A percentile compares a stretch with the other conserved stretches of the same genome.
Conservation (phyloP, 2,888 invertebrate species). For the Sepiola atlantica region DNA sequence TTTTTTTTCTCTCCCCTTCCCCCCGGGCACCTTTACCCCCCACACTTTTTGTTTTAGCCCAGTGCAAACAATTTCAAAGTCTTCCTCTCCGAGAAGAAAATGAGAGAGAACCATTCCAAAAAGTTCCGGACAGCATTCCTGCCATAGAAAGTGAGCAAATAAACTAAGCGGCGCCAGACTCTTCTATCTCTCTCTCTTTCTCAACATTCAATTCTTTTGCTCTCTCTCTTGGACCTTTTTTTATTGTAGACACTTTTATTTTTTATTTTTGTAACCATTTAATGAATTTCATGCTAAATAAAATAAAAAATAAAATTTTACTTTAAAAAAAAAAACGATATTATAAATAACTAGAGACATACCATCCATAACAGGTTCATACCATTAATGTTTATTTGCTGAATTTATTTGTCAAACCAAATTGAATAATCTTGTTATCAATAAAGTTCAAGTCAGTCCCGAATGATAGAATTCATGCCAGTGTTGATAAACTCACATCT, state of each 20-base stretch:
- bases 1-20: not conserved
- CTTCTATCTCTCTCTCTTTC: not conserved
- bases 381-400: too few species aligned
- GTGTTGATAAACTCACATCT: too few species aligned
- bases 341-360: too few species aligned
- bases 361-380: too few species aligned
- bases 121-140: slow-evolving; percentile 10
- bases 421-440: too few species aligned
- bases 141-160: slow-evolving; percentile 8
- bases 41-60: not conserved
- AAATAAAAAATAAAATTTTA: too few species aligned
- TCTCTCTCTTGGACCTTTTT: not conserved
- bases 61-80: not conserved
- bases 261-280: not conserved
- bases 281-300: not conserved
- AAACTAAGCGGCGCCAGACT: not conserved
- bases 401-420: too few species aligned
- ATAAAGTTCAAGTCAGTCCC: too few species aligned
- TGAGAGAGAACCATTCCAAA: not conserved
- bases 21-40: too few species aligned
- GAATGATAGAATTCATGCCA: too few species aligned
- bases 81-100: not conserved
- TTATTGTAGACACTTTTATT: not conserved
- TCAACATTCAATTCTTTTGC: not conserved
- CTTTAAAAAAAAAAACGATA: too few species aligned